Evolutionary conservation across 2,797 vertebrate species (phyloP).

Genomic region (Leucoraja ocellata): DNA sequence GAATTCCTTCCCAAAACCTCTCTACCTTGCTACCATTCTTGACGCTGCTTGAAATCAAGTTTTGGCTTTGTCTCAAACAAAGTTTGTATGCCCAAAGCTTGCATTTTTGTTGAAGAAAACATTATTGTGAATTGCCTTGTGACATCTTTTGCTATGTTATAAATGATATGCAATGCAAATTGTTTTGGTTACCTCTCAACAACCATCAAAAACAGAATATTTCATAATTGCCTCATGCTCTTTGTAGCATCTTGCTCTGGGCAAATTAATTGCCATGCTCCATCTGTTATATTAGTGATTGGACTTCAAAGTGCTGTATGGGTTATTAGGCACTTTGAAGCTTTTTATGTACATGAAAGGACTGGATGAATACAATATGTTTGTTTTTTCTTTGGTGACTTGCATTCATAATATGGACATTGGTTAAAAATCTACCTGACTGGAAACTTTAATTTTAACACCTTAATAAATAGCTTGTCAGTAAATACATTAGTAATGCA

Average conservation of each 20-base stretch:
- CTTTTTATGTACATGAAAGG: background rate
- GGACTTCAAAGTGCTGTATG: background rate
- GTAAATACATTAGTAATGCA: background rate
- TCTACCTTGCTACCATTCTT: too few species aligned
- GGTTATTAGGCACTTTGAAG: background rate
- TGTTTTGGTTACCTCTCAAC: background rate
- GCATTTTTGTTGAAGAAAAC: too few species aligned
- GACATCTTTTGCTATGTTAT: too few species aligned
- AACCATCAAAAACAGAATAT: background rate
- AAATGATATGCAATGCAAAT: too few species aligned
- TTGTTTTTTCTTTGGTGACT: background rate
- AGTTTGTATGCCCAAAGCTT: too few species aligned
- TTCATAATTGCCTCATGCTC: background rate
- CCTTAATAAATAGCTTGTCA: background rate
- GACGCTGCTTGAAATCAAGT: too few species aligned
- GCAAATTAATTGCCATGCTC: background rate
- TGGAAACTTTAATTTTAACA: background rate
- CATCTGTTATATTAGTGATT: background rate
- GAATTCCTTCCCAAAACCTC: too few species aligned
- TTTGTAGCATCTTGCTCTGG: background rate
- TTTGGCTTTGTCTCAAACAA: too few species aligned
- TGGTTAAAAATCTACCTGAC: background rate
- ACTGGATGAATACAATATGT: background rate
- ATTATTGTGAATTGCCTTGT: too few species aligned
- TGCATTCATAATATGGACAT: background rate